phyloP scores from a whole-genome alignment of 2,797 vertebrate genomes.

The Aselliscus stoliczkanus region DNA sequence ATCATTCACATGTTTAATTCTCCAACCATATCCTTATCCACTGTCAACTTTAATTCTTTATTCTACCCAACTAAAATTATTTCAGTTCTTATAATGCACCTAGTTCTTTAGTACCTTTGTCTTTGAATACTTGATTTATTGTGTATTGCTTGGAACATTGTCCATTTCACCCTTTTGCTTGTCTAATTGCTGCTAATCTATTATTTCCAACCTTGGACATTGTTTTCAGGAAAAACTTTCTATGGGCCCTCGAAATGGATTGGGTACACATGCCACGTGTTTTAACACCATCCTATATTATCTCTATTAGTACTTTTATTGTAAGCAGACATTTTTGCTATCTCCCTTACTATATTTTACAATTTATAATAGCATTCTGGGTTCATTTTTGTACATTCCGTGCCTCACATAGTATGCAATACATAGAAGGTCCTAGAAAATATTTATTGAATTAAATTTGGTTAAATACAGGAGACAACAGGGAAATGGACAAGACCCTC shows the following conservation, averaged over 20 bases:
- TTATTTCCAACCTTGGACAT: background rate
- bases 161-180: background rate
- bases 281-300: background rate
- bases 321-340: background rate
- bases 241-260: background rate
- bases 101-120: background rate
- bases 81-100: background rate
- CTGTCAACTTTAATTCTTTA: background rate
- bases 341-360: background rate
- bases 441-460: background rate
- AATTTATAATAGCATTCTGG: background rate
- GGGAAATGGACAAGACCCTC: background rate
- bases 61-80: background rate
- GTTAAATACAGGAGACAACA: background rate
- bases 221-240: background rate
- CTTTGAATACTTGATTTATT: background rate
- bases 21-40: background rate
- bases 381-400: background rate
- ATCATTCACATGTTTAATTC: background rate
- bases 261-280: background rate
- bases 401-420: background rate
- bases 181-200: background rate
- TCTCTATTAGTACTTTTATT: background rate
- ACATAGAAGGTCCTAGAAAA: background rate
- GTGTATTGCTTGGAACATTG: background rate